Evolutionary conservation across 2,888 invertebrate species (phyloP).

Genomic region (Ariolimax columbianus): DNA sequence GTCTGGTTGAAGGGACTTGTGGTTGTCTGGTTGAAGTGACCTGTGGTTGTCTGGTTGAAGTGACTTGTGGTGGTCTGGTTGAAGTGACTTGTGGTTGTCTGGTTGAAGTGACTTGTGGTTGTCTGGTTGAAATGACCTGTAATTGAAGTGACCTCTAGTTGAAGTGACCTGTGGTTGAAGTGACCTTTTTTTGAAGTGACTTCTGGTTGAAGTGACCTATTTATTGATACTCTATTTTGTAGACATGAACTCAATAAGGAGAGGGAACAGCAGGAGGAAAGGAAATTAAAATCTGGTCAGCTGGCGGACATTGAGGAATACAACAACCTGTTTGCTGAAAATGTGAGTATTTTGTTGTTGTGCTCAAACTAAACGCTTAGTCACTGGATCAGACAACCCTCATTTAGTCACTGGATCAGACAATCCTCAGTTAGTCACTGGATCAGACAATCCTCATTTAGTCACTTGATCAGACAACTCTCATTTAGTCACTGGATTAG

Average conservation of each 20-base stretch:
- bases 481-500: background rate
- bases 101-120: no score
- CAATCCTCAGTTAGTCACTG: background rate
- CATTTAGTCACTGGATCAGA: background rate
- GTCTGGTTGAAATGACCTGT: no score
- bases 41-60: no score
- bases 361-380: background rate
- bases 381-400: background rate
- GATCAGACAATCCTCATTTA: no score
- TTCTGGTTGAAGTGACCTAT: no score
- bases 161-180: no score
- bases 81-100: no score
- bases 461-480: background rate
- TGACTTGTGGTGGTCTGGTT: no score
- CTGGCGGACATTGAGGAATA: conserved; percentile 83
- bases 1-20: no score
- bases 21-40: no score
- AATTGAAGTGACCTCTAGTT: no score
- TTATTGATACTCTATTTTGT: background rate
- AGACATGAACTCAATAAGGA: conserved; percentile 82
- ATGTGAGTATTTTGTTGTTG: conserved; percentile 80
- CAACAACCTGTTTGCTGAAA: conserved; percentile 85
- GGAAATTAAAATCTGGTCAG: conserved; percentile 76
- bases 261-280: conserved; percentile 80
- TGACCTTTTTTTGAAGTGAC: no score